Base-by-base conservation (phyloP, 2,888 invertebrate genomes). In the Pseudococcus viburni region DNA sequence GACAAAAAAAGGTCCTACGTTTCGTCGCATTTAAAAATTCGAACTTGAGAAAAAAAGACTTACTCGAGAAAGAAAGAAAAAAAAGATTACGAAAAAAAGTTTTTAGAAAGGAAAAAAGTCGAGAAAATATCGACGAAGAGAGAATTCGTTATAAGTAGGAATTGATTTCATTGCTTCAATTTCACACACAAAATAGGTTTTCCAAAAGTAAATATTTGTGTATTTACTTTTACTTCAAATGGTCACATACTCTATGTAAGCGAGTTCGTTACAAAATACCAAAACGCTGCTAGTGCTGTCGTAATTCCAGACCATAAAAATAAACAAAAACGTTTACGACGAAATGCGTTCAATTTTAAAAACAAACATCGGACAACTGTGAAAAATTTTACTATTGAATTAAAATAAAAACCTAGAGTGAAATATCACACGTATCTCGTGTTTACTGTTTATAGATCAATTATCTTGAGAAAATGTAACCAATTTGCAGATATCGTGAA, bases 151-250 rank as follows among this genome's bases (percentile, higher is more conserved):
- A 33, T 73, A 73, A 73, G 73, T 33, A 73, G 73, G 73, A 73
- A 73, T 73, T 73, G 73, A 73, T 33, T 73, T 73, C 73, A 73
- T 73, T 73, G 73, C 73, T 73, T 73, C 73, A 73, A 73, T 73
- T 73, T 73, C 73, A 33, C 39, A 73, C 73, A 73, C 73, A 73
- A 73, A 73, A 73, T 73, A 73, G 73, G 73, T 73, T 73, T 73
- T 33, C 73, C 33, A 73, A 73, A 73, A 73, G 73, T 33, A 73
- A 73, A 73, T 73, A 73, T 73, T 73, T 73, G 73, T 33, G 73
- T 73, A 73, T 73, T 73, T 73, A 33, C 73, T 73, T 73, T 73
- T 33, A 73, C 73, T 73, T 73, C 73, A 73, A 73, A 73, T 73
- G 73, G 73, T 73, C 73, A 73, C 73, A 73, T 73, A 73, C 33